A percentile compares a stretch with the other conserved stretches of the same genome.
Conservation (phyloP, 1,140 invertebrate genomes). For the Dolichoris vasculosae region DNA sequence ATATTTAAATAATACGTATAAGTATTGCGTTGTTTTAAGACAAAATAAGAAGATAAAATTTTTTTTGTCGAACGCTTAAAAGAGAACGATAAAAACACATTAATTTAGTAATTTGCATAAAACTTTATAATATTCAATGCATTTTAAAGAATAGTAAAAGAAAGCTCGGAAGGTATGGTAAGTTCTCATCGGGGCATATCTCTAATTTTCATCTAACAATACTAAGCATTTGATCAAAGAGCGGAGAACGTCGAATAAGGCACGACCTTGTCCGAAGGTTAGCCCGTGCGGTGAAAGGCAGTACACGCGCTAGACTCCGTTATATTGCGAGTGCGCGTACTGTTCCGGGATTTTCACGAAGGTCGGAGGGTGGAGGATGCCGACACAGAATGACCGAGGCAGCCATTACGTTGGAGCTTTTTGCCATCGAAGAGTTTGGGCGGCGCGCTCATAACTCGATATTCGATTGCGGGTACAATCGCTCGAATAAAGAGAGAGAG, state of each 20-base stretch:
- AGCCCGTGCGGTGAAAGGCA: background rate
- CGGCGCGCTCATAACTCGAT: background rate
- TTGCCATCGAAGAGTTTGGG: background rate
- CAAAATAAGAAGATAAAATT: too few species aligned
- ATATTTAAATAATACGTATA: too few species aligned
- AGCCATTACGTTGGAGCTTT: background rate
- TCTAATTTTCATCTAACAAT: background rate
- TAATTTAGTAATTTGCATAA: too few species aligned
- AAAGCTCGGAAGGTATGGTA: too few species aligned
- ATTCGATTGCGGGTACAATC: background rate
- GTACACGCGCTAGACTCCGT: background rate
- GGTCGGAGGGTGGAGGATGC: background rate
- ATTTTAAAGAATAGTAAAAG: too few species aligned
- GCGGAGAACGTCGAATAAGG: background rate
- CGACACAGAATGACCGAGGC: background rate
- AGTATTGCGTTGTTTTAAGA: too few species aligned
- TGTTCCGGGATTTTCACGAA: background rate
- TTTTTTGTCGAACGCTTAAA: too few species aligned
- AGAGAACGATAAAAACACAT: too few species aligned
- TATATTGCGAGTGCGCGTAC: background rate
- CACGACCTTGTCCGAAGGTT: conserved; percentile 1
- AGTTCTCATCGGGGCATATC: too few species aligned
- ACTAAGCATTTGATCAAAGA: background rate
- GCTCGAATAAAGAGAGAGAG: too few species aligned
- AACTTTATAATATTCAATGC: too few species aligned